Percentiles rank a stretch among this genome's conserved stretches.
Conservation (phyloP, 1,140 invertebrate genomes). For the Thrips palmi region DNA sequence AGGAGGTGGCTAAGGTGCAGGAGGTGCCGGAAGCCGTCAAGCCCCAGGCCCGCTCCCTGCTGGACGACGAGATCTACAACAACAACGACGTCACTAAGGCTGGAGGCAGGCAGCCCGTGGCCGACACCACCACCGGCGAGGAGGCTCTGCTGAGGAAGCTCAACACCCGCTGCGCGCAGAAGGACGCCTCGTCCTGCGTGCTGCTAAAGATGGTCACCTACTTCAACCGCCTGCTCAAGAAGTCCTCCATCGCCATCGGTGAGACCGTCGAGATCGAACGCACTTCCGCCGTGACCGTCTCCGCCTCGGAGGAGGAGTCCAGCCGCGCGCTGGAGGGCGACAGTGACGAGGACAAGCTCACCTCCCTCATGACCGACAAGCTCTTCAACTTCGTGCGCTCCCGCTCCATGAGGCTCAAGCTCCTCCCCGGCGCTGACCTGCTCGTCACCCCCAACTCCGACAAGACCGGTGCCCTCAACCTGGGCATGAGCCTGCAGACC, state of each 20-base stretch:
- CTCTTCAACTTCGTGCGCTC: constrained; percentile 52
- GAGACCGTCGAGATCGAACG: constrained; percentile 59
- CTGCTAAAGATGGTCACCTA: constrained; percentile 62
- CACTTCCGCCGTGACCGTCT: constrained; percentile 24
- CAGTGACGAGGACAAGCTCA: constrained; percentile 43
- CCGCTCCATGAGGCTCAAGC: constrained; percentile 42
- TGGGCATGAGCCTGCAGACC: constrained; percentile 49
- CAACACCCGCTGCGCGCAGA: constrained; percentile 50
- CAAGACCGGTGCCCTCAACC: constrained; percentile 45
- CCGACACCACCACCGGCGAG: constrained; percentile 25
- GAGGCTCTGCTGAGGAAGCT: constrained; percentile 50
- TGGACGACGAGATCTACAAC: constrained; percentile 1
- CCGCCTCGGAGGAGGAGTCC: constrained; percentile 9
- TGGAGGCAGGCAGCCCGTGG: neutral
- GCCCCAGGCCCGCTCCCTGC: too few species aligned
- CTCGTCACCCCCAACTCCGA: constrained; percentile 48
- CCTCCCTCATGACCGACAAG: constrained; percentile 48
- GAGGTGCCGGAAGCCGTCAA: too few species aligned
- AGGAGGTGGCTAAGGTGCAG: too few species aligned
- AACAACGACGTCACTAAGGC: too few species aligned
- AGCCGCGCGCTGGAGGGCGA: constrained; percentile 14
- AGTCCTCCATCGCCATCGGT: constrained; percentile 48
- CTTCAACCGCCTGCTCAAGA: constrained; percentile 60
- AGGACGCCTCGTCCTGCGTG: constrained; percentile 56
- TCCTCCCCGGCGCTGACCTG: constrained; percentile 55